Evolutionary conservation across 2,797 vertebrate genomes (phyloP), one percentile per base, ranked within the genome.

Genomic region (Rachycentron canadum): DNA sequence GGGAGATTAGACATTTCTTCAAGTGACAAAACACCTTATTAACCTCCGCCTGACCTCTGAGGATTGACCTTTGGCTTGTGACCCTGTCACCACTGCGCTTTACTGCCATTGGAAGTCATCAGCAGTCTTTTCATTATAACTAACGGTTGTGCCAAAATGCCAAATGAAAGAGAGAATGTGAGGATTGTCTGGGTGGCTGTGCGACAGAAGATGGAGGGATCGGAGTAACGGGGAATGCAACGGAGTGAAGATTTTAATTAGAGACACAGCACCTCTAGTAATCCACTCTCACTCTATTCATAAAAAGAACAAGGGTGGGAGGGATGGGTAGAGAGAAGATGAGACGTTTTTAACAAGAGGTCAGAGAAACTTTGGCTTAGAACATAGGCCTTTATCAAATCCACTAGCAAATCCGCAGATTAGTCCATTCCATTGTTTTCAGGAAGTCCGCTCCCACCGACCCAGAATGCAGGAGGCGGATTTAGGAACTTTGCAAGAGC

Each of bases 1-100:
- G 89, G 92, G 87, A 93, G 93, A 94, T 95, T 93, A 94, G 74
- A 91, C 80, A 84, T 87, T 92, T 94, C 91, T 91, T 84, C 72
- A 82, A 91, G 87, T 93, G 90, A 93, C 91, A 93, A 92, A 94
- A 92, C 91, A 87, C 93, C 92, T 92, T 91, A 93, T 94, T 93
- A 94, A 91, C 93, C 92, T 92, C 82, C 12, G 65, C 50, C 77
- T 90, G 78, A 90, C 91, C 89, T 90, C 77, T 74, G 43, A 70
- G 91, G 93, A 94, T 94, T 94, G 93, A 92, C 93, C 92, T 95
- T 89, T 94, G 90, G 93, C 94, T 88, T 89, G 49, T 90, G 88
- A 90, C 92, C 91, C 86, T 26, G 32, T 78, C 87, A 81, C 83
- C 61, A 26, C 84, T 81, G 77, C 45, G 62, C 84, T 87, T 82